Conservation (phyloP, 2,113 vertebrate genomes). For the Paradisaea rubra region DNA sequence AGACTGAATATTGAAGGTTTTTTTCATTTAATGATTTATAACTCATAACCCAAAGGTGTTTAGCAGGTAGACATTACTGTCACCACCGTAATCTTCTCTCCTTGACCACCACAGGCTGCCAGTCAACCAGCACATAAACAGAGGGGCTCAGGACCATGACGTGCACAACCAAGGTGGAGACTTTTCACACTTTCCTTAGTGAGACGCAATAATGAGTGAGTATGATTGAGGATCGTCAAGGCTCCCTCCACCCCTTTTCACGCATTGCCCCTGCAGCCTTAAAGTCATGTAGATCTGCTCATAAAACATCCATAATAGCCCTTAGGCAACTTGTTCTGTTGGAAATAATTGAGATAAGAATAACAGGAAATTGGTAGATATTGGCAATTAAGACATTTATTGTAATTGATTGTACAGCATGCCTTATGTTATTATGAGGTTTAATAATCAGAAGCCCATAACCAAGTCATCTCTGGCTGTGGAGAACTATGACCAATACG, state of each 20-base stretch:
- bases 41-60: not conserved
- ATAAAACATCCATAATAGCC: not conserved
- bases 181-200: not conserved
- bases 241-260: not conserved
- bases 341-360: slow-evolving; percentile 38
- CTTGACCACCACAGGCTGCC: not conserved
- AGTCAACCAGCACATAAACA: not conserved
- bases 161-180: not conserved
- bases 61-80: not conserved
- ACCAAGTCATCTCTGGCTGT: slow-evolving; percentile 40
- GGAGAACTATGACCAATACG: not conserved
- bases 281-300: not conserved
- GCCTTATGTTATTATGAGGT: slow-evolving; percentile 34
- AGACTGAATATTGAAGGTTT: not conserved
- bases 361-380: slow-evolving; percentile 63
- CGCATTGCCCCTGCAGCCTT: not conserved
- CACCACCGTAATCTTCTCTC: not conserved
- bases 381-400: slow-evolving; percentile 54
- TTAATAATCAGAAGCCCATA: slow-evolving; percentile 47
- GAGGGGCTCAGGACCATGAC: not conserved
- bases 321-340: not conserved
- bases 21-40: not conserved
- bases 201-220: not conserved
- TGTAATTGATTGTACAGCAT: slow-evolving; percentile 50
- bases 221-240: not conserved